These are phyloP conservation scores for Sesamia inferens DNA, from an alignment of 2,888 invertebrate genomes.

Conservation along the genomic window DNA sequence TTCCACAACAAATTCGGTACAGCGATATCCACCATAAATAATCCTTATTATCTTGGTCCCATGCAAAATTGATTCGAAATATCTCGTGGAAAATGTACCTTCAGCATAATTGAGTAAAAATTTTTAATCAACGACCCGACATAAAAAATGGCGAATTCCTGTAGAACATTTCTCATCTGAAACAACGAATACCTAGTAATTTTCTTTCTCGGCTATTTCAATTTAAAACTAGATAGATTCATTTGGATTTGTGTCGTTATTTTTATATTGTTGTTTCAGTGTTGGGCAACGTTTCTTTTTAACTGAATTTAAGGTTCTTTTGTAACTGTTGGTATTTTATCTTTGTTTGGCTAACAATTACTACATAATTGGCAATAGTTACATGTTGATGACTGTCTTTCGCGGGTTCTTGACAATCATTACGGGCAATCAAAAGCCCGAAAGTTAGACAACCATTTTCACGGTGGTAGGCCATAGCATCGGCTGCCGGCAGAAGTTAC, in stretches of 20 bases:
- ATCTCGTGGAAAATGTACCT: conserved; percentile 1
- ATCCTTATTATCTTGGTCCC: too few species aligned
- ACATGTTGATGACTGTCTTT: too few species aligned
- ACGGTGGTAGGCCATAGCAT: too few species aligned
- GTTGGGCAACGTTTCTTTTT: conserved; percentile 44
- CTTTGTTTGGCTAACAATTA: not conserved
- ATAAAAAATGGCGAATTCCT: conserved; percentile 57
- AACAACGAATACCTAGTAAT: conserved; percentile 66
- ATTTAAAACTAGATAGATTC: conserved; percentile 67
- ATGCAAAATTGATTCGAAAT: too few species aligned
- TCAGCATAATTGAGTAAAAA: conserved; percentile 56
- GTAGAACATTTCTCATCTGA: conserved; percentile 62
- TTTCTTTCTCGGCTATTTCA: conserved; percentile 67
- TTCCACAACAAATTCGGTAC: conserved; percentile 2
- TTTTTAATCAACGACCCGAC: conserved; percentile 63
- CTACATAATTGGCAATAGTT: too few species aligned
- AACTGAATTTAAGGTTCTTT: conserved; percentile 31
- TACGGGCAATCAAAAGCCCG: too few species aligned
- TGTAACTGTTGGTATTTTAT: conserved; percentile 17
- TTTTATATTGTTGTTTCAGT: conserved; percentile 50
- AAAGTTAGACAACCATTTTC: too few species aligned
- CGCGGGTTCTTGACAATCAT: too few species aligned
- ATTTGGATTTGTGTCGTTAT: conserved; percentile 71
- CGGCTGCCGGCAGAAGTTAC: too few species aligned
- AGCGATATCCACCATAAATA: not conserved